Conservation (phyloP, 2,797 vertebrate species). For the Sphenodon punctatus region DNA sequence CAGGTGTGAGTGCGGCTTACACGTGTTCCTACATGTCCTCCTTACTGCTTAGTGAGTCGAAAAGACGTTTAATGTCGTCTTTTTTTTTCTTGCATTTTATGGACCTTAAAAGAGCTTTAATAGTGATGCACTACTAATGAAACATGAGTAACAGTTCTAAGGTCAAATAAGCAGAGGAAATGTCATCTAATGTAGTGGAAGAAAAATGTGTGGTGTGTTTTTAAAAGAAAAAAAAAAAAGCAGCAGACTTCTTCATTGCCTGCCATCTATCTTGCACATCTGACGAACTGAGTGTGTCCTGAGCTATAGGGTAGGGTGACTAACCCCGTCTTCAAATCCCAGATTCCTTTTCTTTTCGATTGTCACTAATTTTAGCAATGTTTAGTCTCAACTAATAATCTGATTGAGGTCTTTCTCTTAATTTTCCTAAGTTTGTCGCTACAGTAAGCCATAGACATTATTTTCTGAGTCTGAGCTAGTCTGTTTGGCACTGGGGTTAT, state of each 20-base stretch:
- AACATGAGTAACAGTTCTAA: not conserved
- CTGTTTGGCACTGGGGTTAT: conserved; percentile 6
- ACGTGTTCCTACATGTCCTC: not conserved
- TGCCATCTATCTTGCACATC: too few species aligned
- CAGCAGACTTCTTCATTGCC: too few species aligned
- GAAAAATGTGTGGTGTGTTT: not conserved
- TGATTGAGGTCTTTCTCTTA: not conserved
- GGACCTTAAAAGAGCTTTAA: not conserved
- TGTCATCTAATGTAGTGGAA: not conserved
- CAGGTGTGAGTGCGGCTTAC: too few species aligned
- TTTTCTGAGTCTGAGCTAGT: not conserved
- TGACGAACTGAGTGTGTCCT: too few species aligned
- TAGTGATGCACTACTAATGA: not conserved
- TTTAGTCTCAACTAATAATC: too few species aligned
- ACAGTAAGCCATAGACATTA: not conserved
- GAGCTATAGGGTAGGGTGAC: too few species aligned
- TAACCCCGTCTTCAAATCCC: too few species aligned
- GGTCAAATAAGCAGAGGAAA: not conserved
- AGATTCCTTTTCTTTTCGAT: too few species aligned
- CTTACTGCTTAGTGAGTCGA: not conserved
- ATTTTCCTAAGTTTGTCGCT: not conserved
- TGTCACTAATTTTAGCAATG: too few species aligned
- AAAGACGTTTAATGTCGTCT: not conserved
- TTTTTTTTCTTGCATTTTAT: not conserved
- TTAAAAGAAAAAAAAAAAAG: too few species aligned